These are phyloP conservation scores for Cairina moschata DNA, from an alignment of 2,113 vertebrate species.

Conservation along the genomic window DNA sequence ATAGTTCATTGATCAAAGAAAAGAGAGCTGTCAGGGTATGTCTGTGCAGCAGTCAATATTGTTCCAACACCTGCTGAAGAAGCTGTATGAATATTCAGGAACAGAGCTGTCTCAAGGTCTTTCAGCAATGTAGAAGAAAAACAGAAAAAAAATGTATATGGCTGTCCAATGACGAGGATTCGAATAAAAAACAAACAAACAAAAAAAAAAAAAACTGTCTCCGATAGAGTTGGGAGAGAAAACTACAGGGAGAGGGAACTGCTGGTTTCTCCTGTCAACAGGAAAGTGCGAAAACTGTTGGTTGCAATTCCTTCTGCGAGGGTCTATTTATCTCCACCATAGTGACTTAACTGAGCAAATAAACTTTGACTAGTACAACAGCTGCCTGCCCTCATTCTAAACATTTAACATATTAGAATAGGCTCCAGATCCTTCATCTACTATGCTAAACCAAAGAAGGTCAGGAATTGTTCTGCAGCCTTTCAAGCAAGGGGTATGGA, in stretches of 20 bases:
- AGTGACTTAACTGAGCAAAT: background rate
- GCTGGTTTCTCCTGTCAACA: background rate
- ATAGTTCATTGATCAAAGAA: conserved; percentile 37
- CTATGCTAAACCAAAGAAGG: background rate
- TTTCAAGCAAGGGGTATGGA: background rate
- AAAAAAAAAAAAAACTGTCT: background rate
- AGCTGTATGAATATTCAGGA: background rate
- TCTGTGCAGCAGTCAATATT: background rate
- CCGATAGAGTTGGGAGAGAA: background rate
- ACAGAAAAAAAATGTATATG: background rate
- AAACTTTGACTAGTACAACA: background rate
- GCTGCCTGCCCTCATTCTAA: background rate
- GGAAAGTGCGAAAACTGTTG: background rate
- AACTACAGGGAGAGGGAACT: background rate
- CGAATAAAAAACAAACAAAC: background rate
- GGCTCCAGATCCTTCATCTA: background rate
- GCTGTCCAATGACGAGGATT: background rate
- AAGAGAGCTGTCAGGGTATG: background rate
- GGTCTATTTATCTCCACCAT: background rate
- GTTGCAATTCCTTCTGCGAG: background rate
- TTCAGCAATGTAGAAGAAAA: background rate
- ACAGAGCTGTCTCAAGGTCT: background rate
- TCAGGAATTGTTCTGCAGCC: background rate
- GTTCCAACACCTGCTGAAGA: background rate
- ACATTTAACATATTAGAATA: background rate